Evolutionary conservation across 1,140 invertebrate genomes (phyloP), one percentile per base, ranked within the genome.

Genomic region (Chionoecetes opilio): DNA sequence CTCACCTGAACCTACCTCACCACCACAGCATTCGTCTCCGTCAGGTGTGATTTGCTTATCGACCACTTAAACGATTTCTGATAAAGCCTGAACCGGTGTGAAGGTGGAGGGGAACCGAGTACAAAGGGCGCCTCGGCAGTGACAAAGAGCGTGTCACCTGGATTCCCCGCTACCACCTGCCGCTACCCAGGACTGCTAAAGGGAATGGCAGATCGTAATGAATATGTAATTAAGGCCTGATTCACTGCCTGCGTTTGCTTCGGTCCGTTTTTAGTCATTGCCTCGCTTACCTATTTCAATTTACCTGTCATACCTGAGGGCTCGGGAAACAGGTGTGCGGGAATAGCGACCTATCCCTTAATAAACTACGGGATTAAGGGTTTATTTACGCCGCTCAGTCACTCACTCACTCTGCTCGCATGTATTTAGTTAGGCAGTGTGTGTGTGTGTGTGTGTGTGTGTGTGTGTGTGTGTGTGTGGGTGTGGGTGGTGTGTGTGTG

Each of bases 161-260:
- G 63, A 1, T 21, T n/a, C 63, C 63, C 87, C 37, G 0, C 87
- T 14, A 1, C n/a, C 26, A 14, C 87, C 37, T 5, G 26, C 35
- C 87, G 6, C 87, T 26, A 2, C 38, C 88, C 37, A 8, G 38
- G 31, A 21, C 29, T 31, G 41, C 41, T 63, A 91, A 91, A 91
- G 89, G 89, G 89, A 91, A 91, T 91, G 89, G 14, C 41, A 91
- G 38, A 91, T 91, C 89, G 29, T 91, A 91, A 91, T 91, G 89
- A 91, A 91, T 91, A 75, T 91, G 89, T 91, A 53, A 91, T 91
- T 75, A 91, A 75, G 46, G 89, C 6, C 89, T 91, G 89, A 91
- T 91, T 91, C 89, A 75, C 89, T 53, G 46, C n/a, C 2, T 31
- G 35, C 46, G 53, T 11, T 3, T 75, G 63, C 63, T n/a, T 26